Base-by-base conservation (phyloP, 2,797 vertebrate genomes). In the Octomys mimax region DNA sequence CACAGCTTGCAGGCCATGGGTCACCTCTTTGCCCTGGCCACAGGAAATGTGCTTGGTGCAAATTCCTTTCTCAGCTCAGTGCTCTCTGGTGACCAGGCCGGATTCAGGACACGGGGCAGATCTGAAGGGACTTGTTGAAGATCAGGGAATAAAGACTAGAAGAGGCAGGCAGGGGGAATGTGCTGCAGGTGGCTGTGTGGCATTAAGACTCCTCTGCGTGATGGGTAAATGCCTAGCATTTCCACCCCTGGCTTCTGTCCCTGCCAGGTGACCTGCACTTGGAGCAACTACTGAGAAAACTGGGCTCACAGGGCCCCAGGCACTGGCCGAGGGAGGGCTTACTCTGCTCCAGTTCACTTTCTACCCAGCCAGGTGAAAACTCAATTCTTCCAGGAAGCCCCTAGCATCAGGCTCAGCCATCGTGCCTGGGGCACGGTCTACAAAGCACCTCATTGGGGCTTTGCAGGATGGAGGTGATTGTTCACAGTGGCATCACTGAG, bases 351-450 rank as follows among this genome's bases (percentile, higher is more conserved):
- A 36, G 21, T 9, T 12, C 26, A 31, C 10, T 61, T 61, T 52
- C 64, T 33, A 16, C 54, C 19, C 22, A n/a, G 59, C 6, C 18
- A 5, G n/a, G 10, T 39, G 33, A 82, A 80, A 91, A 52, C 26
- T 21, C 0, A 0, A 6, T 79, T 39, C 49, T 87, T 42, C 78
- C 57, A 22, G 42, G 84, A 73, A 39, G 36, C 19, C 68, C 33
- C 49, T 79, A 36, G 75, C 36, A 75, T 82, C 68, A 0, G 3
- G 49, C 19, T 73, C 5, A 28, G 21, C 26, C 46, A 33, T 79
- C 4, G 0, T 2, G 4, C 1, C 26, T 18, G 7, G 66, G 13
- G 42, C 42, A 3, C 2, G 0, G 52, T 78, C 31, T 54, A 78
- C 31, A 26, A 2, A 91, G 87, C 82, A 88, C 66, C 79, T 54